Conservation (phyloP, 2,888 invertebrate genomes). For the Clunio marinus region DNA sequence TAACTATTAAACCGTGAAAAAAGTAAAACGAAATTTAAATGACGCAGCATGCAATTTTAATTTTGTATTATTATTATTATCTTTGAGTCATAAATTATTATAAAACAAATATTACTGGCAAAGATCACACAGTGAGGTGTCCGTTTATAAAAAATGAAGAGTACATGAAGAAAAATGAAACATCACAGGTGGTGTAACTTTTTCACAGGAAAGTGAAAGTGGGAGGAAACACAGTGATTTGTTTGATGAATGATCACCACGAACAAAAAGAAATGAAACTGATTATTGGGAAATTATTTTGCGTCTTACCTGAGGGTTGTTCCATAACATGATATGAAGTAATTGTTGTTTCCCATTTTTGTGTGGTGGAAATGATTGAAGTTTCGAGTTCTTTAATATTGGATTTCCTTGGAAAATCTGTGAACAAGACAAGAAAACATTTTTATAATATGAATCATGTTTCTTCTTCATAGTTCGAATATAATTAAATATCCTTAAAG, state of each 20-base stretch:
- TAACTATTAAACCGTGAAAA: conserved; percentile 6
- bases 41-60: conserved; percentile 5
- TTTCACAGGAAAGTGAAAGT: neutral
- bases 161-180: conserved; percentile 9
- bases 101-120: neutral
- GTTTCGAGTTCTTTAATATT: conserved; percentile 46
- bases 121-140: neutral
- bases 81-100: conserved; percentile 5
- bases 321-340: conserved; percentile 31
- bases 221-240: conserved; percentile 3
- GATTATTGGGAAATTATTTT: too few species aligned
- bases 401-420: too few species aligned
- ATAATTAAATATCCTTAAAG: too few species aligned
- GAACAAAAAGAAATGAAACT: neutral
- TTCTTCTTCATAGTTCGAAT: too few species aligned
- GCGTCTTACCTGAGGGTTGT: conserved; percentile 15
- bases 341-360: conserved; percentile 51
- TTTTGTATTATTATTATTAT: too few species aligned
- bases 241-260: conserved; percentile 21
- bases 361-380: conserved; percentile 49
- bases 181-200: conserved; percentile 15
- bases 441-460: too few species aligned
- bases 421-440: too few species aligned
- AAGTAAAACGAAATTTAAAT: too few species aligned
- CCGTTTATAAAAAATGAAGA: neutral